Conservation (phyloP, 2,888 invertebrate species). For the Leptura quadrifasciata region DNA sequence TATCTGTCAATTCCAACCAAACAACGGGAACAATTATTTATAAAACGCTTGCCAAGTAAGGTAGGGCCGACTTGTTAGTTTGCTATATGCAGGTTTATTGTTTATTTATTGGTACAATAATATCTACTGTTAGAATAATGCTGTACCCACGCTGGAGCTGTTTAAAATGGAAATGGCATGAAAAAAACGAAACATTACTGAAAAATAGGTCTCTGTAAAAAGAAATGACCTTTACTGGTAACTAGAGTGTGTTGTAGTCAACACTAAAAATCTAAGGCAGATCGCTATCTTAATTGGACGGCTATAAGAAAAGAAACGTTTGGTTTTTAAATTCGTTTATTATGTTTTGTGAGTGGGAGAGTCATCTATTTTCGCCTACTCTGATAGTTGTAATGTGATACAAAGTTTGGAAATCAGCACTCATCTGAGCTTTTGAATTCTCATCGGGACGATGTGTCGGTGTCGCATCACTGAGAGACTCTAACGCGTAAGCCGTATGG, state of each 20-base stretch:
- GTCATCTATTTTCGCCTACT: conserved; percentile 1
- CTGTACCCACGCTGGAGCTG: conserved; percentile 21
- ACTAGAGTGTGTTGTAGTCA: conserved; percentile 8
- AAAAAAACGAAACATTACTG: conserved; percentile 5
- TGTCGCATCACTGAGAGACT: too few species aligned
- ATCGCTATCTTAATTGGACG: neutral
- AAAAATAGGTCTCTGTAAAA: conserved; percentile 19
- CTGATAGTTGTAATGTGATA: neutral
- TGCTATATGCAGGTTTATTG: conserved; percentile 54
- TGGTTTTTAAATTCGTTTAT: neutral
- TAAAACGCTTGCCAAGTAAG: conserved; percentile 40
- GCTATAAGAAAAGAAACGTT: neutral
- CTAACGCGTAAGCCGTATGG: too few species aligned
- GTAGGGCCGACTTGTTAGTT: conserved; percentile 44
- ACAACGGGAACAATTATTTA: conserved; percentile 36
- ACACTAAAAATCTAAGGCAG: conserved; percentile 3
- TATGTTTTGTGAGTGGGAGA: neutral
- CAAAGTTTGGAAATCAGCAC: neutral
- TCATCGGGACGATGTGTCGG: too few species aligned
- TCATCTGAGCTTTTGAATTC: too few species aligned
- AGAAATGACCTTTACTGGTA: neutral
- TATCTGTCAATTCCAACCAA: conserved; percentile 34
- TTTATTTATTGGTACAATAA: conserved; percentile 57
- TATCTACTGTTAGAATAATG: conserved; percentile 34
- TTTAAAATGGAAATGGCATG: conserved; percentile 25